Conservation (phyloP, 2,797 vertebrate genomes). For the Chrosomus eos region DNA sequence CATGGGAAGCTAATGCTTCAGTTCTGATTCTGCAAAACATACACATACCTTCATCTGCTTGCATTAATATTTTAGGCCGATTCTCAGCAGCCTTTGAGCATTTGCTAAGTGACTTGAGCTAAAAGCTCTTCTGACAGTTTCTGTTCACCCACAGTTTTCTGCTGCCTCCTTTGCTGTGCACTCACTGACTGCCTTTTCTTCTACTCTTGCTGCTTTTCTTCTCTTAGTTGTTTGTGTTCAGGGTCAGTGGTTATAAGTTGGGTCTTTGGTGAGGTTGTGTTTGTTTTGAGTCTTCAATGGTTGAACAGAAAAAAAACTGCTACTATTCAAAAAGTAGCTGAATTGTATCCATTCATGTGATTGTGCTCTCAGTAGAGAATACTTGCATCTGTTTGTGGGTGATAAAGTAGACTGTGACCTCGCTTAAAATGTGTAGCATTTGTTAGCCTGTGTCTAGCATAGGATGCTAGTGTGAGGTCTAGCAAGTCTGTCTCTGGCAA, state of each 20-base stretch:
- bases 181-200: constrained; percentile 16
- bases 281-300: constrained; percentile 22
- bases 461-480: neutral
- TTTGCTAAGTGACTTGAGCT: constrained; percentile 49
- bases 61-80: constrained; percentile 46
- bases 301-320: neutral
- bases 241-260: constrained; percentile 34
- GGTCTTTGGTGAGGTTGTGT: constrained; percentile 42
- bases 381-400: neutral
- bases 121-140: constrained; percentile 44
- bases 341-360: neutral
- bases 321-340: neutral
- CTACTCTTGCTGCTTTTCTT: constrained; percentile 6
- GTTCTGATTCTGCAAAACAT: constrained; percentile 15
- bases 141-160: constrained; percentile 22
- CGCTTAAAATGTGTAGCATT: neutral
- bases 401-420: constrained; percentile 1
- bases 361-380: constrained; percentile 12
- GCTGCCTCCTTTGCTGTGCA: neutral
- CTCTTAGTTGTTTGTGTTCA: constrained; percentile 29
- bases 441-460: neutral
- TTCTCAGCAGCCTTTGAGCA: constrained; percentile 39
- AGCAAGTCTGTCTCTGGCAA: neutral
- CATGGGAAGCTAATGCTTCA: constrained; percentile 1
- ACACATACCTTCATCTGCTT: constrained; percentile 3